Evolutionary conservation across 2,888 invertebrate species (phyloP), one percentile per base, ranked within the genome.

Genomic region (Cephus runcator): DNA sequence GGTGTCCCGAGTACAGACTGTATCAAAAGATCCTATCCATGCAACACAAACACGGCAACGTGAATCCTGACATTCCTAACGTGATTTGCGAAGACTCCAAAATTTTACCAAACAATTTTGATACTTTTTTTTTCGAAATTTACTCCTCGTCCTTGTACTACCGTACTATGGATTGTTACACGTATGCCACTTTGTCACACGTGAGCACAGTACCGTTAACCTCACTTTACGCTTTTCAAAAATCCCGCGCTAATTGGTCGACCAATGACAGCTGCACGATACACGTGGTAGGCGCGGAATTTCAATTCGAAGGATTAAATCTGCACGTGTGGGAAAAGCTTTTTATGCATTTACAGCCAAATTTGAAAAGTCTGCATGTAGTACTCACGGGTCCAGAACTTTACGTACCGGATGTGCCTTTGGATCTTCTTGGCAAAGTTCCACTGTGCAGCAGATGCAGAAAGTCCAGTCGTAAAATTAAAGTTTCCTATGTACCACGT

Each of bases 271-370:
- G 77, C 9, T 79, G 91, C 0, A 87, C 82, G 0, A 87, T 95
- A 69, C 94, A 95, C 88, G 89, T 94, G 34, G 92, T 94, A 35
- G 95, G 95, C 0, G 95, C 95, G 0, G 96, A 96, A 88, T 92
- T 95, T 35, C 95, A 95, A 79, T 96, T 95, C 84, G 96, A 96
- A 90, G 95, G 95, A 0, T 94, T 94, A 81, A 93, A 93, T 23
- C 90, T 95, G 4, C 93, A 93, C 76, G 95, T 95, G 79, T 96
- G 96, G 96, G 96, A 96, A 86, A 92, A 93, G 69, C 94, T 95
- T 87, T 94, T 96, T 81, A 88, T 96, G 0, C 96, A 96, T 87
- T 92, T 95, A 56, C 88, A 93, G 9, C 94, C 95, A 0, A 90
- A 92, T 0, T 84, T 95, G 0, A 92, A 92, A 76, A 92, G 91